Base-by-base conservation (phyloP, 2,113 vertebrate species). In the Pseudorhombus dupliciocellatus region DNA sequence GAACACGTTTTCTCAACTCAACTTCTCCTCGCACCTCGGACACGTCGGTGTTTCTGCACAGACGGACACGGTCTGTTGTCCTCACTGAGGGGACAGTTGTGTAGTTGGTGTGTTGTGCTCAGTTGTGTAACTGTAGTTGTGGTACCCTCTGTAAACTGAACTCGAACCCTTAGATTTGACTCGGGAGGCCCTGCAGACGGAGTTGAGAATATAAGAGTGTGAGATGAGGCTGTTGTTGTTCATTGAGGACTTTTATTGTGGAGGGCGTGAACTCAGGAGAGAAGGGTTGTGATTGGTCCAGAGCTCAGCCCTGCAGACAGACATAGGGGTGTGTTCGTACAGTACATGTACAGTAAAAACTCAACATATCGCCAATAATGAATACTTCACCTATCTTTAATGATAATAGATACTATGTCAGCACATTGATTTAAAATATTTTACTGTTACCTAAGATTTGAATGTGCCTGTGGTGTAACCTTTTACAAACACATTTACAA, bases 281-380 rank as follows among this genome's bases (percentile, higher is more conserved):
- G 61, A 22, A 54, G 59, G 75, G 58, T 65, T 73, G 14, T 62
- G 84, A 80, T 79, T 79, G 79, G 79, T 0, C 50, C 31, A 71
- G 22, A 67, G 54, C 30, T 44, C 31, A 66, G 20, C 57, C 26
- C 30, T 44, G 75, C 70, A 60, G 15, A 61, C 59, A 59, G 21
- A 55, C 30, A 21, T 6, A 14, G 40, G 56, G 21, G 26, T 70
- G 79, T 65, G 66, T 69, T 15, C 18, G 31, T 26, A 30, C 56
- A 31, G 51, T 46, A 7, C 42, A 46, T 46, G 42, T 46, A 46
- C 42, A 18, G 16, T 37, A 11, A 3, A 37, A 11, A 37, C 10
- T 37, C 34, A 37, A 37, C 34, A 37, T 12, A 37, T 37, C 34
- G 12, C 34, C 4, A 11, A 37, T 37, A 37, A 12, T 37, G 3